Conservation (phyloP, 1,140 invertebrate species). For the Plectrocnemia conspersa region DNA sequence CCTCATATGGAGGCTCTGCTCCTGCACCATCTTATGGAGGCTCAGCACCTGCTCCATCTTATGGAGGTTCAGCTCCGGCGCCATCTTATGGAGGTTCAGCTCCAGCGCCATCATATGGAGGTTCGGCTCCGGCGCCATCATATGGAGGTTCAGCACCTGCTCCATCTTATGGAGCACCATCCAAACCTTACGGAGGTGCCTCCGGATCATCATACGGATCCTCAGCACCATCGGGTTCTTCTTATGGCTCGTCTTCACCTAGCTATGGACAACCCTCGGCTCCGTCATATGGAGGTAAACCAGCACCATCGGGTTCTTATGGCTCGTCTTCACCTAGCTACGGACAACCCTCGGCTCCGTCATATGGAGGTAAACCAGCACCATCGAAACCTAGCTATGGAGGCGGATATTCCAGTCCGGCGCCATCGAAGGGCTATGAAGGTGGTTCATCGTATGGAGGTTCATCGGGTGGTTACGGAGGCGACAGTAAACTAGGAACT, state of each 20-base stretch:
- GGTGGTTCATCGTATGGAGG: no score
- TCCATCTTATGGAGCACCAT: not conserved
- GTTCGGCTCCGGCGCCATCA: not conserved
- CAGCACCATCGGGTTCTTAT: not conserved
- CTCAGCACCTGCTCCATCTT: constrained; percentile 19
- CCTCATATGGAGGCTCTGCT: constrained; percentile 6
- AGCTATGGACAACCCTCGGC: not conserved
- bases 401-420: no score
- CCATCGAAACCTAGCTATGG: not conserved
- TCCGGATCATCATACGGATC: not conserved
- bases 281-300: not conserved
- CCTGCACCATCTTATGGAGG: not conserved
- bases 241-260: not conserved
- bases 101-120: not conserved
- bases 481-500: not conserved
- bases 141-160: not conserved
- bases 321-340: not conserved
- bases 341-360: not conserved
- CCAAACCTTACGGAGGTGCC: not conserved
- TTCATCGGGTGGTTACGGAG: not conserved
- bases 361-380: not conserved
- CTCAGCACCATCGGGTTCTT: not conserved
- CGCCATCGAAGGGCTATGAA: no score
- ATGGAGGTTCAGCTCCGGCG: constrained; percentile 1
- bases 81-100: constrained; percentile 25